Evolutionary conservation across 2,113 vertebrate genomes (phyloP).

Genomic region (Trematomus loennbergii): DNA sequence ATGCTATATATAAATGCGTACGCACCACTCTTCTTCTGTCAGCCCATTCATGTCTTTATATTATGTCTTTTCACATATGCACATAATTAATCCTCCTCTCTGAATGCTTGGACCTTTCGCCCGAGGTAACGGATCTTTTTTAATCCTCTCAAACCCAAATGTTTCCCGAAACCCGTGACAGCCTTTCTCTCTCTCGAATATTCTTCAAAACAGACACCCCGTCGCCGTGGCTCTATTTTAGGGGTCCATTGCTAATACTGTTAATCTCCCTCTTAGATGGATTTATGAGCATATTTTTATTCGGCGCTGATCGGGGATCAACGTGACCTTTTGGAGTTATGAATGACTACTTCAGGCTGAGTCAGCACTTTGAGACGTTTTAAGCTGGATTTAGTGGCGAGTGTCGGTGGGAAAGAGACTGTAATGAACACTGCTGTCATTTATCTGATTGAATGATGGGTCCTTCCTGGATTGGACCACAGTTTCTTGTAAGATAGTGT

Average conservation of each 20-base stretch:
- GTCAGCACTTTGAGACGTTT: constrained; percentile 45
- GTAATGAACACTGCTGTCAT: constrained; percentile 23
- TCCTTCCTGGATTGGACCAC: too few relatives aligned
- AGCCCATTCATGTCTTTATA: constrained; percentile 45
- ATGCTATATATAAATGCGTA: constrained; percentile 9
- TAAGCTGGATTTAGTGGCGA: constrained; percentile 11
- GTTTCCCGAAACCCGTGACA: constrained; percentile 36
- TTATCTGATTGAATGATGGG: constrained; percentile 32
- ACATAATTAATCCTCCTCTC: constrained; percentile 51
- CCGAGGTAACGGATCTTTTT: constrained; percentile 25
- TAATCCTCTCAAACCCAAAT: constrained; percentile 39
- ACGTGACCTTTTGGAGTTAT: constrained; percentile 42
- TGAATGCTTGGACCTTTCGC: constrained; percentile 38
- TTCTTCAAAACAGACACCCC: constrained; percentile 42
- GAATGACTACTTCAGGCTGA: constrained; percentile 21
- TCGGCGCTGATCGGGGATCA: constrained; percentile 43
- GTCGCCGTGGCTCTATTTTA: constrained; percentile 36
- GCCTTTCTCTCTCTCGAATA: constrained; percentile 22
- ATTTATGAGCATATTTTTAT: constrained; percentile 38
- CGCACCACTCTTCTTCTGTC: constrained; percentile 6
- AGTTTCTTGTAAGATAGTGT: too few relatives aligned
- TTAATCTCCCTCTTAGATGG: constrained; percentile 42
- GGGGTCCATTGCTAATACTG: constrained; percentile 34
- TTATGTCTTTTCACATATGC: constrained; percentile 44
- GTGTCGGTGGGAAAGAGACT: constrained; percentile 2